These are phyloP conservation scores for Puffinus mauretanicus DNA, from an alignment of 2,113 vertebrate genomes.

Conservation along the genomic window DNA sequence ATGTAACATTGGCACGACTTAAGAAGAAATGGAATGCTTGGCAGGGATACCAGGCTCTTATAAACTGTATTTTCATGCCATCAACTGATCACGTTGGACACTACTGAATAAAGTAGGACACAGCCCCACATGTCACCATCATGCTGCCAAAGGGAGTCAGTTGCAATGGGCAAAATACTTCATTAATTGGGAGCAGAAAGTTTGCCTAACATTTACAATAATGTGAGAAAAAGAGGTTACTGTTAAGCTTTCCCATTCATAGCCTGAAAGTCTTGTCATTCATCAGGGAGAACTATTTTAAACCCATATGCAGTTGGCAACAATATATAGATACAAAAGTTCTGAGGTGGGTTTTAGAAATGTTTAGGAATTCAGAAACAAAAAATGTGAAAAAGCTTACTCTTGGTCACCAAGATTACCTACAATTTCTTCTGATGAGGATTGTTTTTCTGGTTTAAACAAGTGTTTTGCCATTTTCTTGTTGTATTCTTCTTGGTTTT, in stretches of 20 bases:
- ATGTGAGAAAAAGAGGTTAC: background rate
- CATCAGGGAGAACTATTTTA: background rate
- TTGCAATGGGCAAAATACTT: background rate
- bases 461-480: background rate
- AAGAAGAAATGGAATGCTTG: background rate
- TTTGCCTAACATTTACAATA: background rate
- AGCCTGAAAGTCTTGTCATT: background rate
- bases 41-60: background rate
- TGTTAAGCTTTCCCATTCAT: background rate
- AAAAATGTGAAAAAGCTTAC: background rate
- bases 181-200: background rate
- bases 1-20: background rate
- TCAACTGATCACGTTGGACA: background rate
- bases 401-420: background rate
- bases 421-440: background rate
- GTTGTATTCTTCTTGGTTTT: background rate
- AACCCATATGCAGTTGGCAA: background rate
- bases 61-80: background rate
- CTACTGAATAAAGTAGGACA: background rate
- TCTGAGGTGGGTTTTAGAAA: background rate
- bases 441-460: background rate
- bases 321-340: background rate
- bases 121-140: too few relatives aligned
- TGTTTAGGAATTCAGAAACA: background rate
- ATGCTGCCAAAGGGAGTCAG: background rate